Percentiles rank a stretch among this genome's conserved stretches.
These are phyloP conservation scores for Climacteris rufus DNA, from an alignment of 2,113 vertebrate species.

Conservation along the genomic window DNA sequence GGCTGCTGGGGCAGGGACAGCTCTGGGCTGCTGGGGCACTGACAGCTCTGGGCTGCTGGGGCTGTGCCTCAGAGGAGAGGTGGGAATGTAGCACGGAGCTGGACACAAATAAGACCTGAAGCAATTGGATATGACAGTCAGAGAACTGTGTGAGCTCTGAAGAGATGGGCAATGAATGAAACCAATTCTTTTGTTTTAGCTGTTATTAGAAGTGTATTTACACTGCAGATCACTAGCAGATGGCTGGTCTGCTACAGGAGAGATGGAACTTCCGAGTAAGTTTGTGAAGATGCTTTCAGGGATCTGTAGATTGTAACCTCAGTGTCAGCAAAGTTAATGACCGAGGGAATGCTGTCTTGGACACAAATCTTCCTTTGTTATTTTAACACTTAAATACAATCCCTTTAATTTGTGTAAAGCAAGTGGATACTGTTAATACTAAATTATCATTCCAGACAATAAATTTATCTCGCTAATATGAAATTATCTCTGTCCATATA, in stretches of 20 bases:
- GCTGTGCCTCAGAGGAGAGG: background rate
- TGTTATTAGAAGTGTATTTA: background rate
- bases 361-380: background rate
- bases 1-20: background rate
- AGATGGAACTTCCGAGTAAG: background rate
- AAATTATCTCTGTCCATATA: background rate
- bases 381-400: background rate
- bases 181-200: background rate
- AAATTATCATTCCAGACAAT: background rate
- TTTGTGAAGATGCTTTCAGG: background rate
- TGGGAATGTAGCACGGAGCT: rapidly evolving
- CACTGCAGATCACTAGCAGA: background rate
- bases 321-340: background rate
- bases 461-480: background rate
- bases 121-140: background rate
- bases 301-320: background rate
- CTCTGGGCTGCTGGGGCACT: background rate
- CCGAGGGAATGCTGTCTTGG: background rate
- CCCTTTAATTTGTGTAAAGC: background rate
- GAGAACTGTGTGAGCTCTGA: background rate
- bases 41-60: background rate
- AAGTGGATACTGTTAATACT: background rate
- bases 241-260: background rate
- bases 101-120: rapidly evolving
- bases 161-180: background rate